Percentiles rank a stretch among this genome's conserved stretches.
These are phyloP conservation scores for Bujurquina vittata DNA, from an alignment of 2,113 vertebrate genomes.

Conservation along the genomic window DNA sequence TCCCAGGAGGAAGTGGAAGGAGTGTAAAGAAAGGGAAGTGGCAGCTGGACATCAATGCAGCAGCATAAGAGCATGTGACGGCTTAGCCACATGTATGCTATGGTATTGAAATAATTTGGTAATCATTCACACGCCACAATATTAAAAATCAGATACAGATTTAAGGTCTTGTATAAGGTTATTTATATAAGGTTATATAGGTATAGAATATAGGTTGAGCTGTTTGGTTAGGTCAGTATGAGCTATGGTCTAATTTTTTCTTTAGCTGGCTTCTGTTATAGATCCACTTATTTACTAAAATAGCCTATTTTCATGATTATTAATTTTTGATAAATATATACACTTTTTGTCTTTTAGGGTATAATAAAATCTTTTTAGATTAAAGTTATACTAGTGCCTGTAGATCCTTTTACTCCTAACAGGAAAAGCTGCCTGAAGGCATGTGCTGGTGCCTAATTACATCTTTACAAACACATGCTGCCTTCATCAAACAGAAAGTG, in stretches of 20 bases:
- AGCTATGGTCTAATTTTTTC: too few species aligned
- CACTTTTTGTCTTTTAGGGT: background rate
- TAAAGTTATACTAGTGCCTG: background rate
- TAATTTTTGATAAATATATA: background rate
- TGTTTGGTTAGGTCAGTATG: too few species aligned
- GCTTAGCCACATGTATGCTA: too few species aligned
- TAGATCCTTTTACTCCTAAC: background rate
- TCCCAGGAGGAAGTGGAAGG: constrained; percentile 20
- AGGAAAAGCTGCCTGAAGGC: constrained; percentile 66
- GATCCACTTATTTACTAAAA: background rate
- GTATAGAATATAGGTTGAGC: too few species aligned
- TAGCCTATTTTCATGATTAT: background rate
- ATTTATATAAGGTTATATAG: too few species aligned
- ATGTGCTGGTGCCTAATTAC: constrained; percentile 47
- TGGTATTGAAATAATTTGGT: background rate
- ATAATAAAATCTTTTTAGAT: background rate
- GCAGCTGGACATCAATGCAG: constrained; percentile 59
- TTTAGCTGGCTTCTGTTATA: rapidly evolving
- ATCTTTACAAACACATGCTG: constrained; percentile 43
- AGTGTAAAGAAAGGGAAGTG: background rate
- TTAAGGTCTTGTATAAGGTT: background rate
- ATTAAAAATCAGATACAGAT: background rate
- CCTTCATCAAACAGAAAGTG: constrained; percentile 66
- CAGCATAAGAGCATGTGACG: background rate
- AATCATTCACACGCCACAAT: background rate